Evolutionary conservation across 2,113 vertebrate species (phyloP), one percentile per base, ranked within the genome.

Genomic region (Chrysemys picta): DNA sequence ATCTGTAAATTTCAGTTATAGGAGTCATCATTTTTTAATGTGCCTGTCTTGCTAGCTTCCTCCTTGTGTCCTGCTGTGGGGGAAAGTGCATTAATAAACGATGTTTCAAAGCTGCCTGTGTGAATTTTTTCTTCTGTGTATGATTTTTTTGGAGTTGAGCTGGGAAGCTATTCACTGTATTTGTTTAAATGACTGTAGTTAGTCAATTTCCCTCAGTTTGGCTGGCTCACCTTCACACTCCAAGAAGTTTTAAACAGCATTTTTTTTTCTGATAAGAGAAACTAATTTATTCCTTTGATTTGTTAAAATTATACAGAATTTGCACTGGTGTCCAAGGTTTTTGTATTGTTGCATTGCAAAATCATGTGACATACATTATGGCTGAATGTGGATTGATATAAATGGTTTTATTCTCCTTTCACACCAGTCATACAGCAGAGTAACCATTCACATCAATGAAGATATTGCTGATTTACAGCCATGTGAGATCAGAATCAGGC

Each of bases 11-110:
- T 97, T 97, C 97, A 96, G 93, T 97, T 80, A 49, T 75, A 97
- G 93, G 53, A 97, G 75, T 95, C 88, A 97, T 97, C 45, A 96
- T 96, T 98, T 97, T 98, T 98, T 97, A 95, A 98, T 98, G 97
- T 25, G 50, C 84, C 90, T 97, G 91, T 96, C 97, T 97, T 97
- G 94, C 92, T 92, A 85, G 80, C 95, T 98, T 97, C 94, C 79
- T 96, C 97, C 95, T 88, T 97, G 75, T 97, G 97, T 97, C 97
- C 97, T 97, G 95, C 97, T 98, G 93, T 89, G 97, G 90, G 93
- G 83, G 88, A 96, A 98, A 97, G 96, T 94, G 29, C 90, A 95
- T 98, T 97, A 97, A 98, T 97, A 98, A 98, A 97, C 94, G 95
- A 92, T 89, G 94, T 91, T 94, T 98, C 96, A 93, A 76, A 94